A percentile compares a stretch with the other conserved stretches of the same genome.
phyloP scores from a whole-genome alignment of 2,888 invertebrate genomes.

The Cybosia mesomella region DNA sequence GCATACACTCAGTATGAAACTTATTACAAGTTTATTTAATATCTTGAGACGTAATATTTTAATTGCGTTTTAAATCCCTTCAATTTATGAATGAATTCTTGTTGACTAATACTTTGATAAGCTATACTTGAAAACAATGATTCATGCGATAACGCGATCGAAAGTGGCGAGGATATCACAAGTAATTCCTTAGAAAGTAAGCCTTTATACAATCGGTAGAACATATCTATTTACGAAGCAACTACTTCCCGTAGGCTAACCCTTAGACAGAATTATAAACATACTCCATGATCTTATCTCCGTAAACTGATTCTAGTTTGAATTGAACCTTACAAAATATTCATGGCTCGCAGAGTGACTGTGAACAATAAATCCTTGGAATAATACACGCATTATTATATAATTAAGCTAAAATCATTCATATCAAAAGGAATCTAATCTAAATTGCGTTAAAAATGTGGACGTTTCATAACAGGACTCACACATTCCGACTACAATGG shows the following conservation, averaged over 20 bases:
- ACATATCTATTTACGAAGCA: background rate
- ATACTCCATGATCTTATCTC: background rate
- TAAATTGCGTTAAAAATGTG: background rate
- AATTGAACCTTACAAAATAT: no score
- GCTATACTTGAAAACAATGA: background rate
- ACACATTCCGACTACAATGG: background rate
- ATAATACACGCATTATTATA: no score
- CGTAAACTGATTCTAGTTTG: background rate
- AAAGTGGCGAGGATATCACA: background rate
- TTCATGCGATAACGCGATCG: background rate
- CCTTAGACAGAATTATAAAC: no score
- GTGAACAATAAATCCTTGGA: no score
- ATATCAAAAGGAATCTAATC: no score
- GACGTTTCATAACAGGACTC: background rate
- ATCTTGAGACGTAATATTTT: no score
- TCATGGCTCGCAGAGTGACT: no score
- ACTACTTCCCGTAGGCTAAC: no score
- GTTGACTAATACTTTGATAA: background rate
- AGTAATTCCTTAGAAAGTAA: background rate
- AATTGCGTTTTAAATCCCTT: background rate
- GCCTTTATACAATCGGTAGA: background rate
- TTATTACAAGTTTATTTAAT: no score
- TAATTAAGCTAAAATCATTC: no score
- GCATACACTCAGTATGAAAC: no score
- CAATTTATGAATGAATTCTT: background rate